Evolutionary conservation across 2,888 invertebrate species (phyloP), one percentile per base, ranked within the genome.

Genomic region (Mamestra brassicae): DNA sequence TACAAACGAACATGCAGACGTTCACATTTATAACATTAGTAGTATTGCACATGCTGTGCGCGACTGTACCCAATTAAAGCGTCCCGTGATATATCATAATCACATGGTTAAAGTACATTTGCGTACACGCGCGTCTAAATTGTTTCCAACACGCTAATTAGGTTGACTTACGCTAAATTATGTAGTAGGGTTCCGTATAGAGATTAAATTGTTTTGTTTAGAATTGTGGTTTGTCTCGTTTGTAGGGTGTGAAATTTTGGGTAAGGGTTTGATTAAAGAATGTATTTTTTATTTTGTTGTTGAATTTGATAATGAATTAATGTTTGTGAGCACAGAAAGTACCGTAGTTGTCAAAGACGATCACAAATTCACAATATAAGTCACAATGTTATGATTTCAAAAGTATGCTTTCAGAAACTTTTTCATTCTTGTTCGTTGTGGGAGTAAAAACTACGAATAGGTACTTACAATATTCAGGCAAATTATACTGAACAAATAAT

Each of bases 71-170:
- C 84, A 88, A 89, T 87, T 89, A 85, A 81, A 78, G 61, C 45
- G 60, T 70, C 55, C 73, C 47, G 58, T 80, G 78, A 86, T 89
- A 87, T 86, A 89, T 88, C 90, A 89, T 86, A 89, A 85, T 83
- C 83, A 85, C 87, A 85, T 85, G 81, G 85, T 81, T 80, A 85
- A 83, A 81, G 81, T 81, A 76, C 84, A 83, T 86, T 85, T 86
- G 86, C 85, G 86, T 81, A 86, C 85, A 85, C 85, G 84, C 79
- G 86, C 79, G 81, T 81, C 79, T 80, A 85, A 89, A 90, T 90
- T 90, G 87, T 89, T 89, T 87, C 80, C 75, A 86, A 85, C 89
- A 90, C 90, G 89, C 87, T 88, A 89, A 89, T 90, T 89, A 79
- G 81, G 64, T 76, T 78, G 73, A 77, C 68, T 78, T 84, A 63